phyloP scores from a whole-genome alignment of 2,113 vertebrate species.

The Gymnarchus niloticus region DNA sequence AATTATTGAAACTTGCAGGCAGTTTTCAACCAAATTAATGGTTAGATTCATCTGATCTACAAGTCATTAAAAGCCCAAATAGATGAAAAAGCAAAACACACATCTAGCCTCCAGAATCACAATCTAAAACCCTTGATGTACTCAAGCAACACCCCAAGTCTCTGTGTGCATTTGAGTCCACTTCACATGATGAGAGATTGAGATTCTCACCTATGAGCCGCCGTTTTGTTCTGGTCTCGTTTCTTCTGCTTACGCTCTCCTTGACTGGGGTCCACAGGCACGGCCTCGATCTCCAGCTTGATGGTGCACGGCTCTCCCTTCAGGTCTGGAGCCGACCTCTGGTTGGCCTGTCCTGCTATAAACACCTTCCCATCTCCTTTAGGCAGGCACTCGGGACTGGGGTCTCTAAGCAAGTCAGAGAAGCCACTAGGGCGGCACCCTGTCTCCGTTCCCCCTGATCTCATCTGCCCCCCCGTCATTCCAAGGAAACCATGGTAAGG shows the following conservation, averaged over 20 bases:
- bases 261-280: constrained; percentile 36
- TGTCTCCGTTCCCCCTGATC: constrained; percentile 57
- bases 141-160: neutral
- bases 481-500: constrained; percentile 70
- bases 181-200: neutral
- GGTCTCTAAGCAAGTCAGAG: constrained; percentile 72
- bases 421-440: constrained; percentile 59
- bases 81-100: neutral
- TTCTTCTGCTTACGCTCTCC: constrained; percentile 86
- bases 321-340: constrained; percentile 60
- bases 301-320: constrained; percentile 59
- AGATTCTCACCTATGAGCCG: constrained; percentile 71
- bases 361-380: constrained; percentile 60
- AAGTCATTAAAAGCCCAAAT: neutral
- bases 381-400: constrained; percentile 68
- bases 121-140: neutral
- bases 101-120: neutral
- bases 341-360: constrained; percentile 54
- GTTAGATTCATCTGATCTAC: neutral
- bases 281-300: constrained; percentile 51
- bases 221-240: constrained; percentile 88
- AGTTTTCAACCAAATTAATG: neutral
- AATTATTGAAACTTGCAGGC: neutral
- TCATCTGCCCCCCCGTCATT: constrained; percentile 58
- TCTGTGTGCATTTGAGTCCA: neutral